Evolutionary conservation across 2,888 invertebrate genomes (phyloP), one percentile per base, ranked within the genome.

Genomic region (Epinotia demarniana): DNA sequence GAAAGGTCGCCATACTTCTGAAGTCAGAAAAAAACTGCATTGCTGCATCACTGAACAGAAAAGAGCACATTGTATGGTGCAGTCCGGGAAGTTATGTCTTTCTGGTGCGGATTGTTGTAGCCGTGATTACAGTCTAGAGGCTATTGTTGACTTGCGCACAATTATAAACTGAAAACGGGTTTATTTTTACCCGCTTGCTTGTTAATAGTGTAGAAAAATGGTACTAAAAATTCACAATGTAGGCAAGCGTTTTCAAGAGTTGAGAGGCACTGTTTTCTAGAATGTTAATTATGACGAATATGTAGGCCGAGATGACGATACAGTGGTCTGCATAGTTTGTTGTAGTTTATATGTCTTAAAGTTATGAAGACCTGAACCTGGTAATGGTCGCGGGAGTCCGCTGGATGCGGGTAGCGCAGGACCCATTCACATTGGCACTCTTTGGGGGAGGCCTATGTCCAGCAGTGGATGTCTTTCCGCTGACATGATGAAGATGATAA

Each of bases 81-180:
- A 27, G 23, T 13, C 33, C n/a, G 61, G 33, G 23, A 33, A 16
- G 61, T 61, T 13, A 33, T n/a, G 58, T 3, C 33, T 53, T 53
- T 53, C 53, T 53, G 53, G 53, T 53, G 8, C 53, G 53, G 53
- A n/a, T n/a, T 61, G 33, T 61, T 61, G 27, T n/a, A 9, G 11
- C 61, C 33, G 49, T 64, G 64, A 64, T 64, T 49, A 62, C 62
- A 18, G 49, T 64, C 64, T 64, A 64, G 64, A 27, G 46, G 66
- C 66, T 55, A 66, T 66, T 66, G 66, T 53, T 66, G 66, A 66
- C 66, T 66, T n/a, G 66, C 27, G 49, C 61, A n/a, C 61, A 61
- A 64, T 66, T 66, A 49, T 66, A 53, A 23, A 53, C 49, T 53
- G 66, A n/a, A 66, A 53, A 66, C 49, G 12, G 53, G 27, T 66